A percentile compares a stretch with the other conserved stretches of the same genome.
phyloP scores from a whole-genome alignment of 2,797 vertebrate species.

The Aeoliscus strigatus region DNA sequence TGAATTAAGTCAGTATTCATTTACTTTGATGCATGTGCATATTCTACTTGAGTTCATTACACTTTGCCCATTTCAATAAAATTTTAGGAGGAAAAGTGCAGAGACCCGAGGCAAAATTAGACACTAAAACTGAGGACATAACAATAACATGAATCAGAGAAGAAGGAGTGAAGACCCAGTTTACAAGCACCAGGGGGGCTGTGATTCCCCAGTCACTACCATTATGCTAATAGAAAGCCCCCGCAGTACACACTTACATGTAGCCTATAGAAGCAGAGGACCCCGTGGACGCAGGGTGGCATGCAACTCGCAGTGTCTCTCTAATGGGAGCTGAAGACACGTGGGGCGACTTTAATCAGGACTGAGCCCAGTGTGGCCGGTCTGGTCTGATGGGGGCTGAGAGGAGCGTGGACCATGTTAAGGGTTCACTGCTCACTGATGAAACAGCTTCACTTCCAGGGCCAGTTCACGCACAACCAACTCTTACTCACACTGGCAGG shows the following conservation, averaged over 20 bases:
- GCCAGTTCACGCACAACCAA: slow-evolving; percentile 53
- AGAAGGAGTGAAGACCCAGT: slow-evolving; percentile 40
- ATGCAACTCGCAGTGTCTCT: slow-evolving; percentile 50
- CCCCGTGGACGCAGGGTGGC: slow-evolving; percentile 59
- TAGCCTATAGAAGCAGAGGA: slow-evolving; percentile 55
- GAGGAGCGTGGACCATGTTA: slow-evolving; percentile 62
- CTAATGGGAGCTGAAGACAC: slow-evolving; percentile 69
- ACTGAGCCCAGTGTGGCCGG: slow-evolving; percentile 65
- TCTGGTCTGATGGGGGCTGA: slow-evolving; percentile 71
- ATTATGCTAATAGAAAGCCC: slow-evolving; percentile 63
- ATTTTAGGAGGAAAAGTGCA: slow-evolving; percentile 28
- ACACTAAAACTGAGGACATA: slow-evolving; percentile 24
- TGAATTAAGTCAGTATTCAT: not conserved
- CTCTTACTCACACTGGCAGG: slow-evolving; percentile 66
- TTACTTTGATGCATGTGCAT: not conserved
- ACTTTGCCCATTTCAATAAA: slow-evolving; percentile 10
- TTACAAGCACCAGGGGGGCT: slow-evolving; percentile 53
- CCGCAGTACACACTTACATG: slow-evolving; percentile 50
- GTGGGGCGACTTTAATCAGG: slow-evolving; percentile 68
- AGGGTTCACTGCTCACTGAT: slow-evolving; percentile 73
- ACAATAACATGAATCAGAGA: slow-evolving; percentile 33
- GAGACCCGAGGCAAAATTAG: slow-evolving; percentile 42
- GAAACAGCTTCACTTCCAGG: slow-evolving; percentile 71
- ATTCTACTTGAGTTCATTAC: not conserved
- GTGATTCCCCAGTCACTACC: slow-evolving; percentile 60